Conservation (phyloP, 2,888 invertebrate species). For the Hydrotaea cyrtoneurina region DNA sequence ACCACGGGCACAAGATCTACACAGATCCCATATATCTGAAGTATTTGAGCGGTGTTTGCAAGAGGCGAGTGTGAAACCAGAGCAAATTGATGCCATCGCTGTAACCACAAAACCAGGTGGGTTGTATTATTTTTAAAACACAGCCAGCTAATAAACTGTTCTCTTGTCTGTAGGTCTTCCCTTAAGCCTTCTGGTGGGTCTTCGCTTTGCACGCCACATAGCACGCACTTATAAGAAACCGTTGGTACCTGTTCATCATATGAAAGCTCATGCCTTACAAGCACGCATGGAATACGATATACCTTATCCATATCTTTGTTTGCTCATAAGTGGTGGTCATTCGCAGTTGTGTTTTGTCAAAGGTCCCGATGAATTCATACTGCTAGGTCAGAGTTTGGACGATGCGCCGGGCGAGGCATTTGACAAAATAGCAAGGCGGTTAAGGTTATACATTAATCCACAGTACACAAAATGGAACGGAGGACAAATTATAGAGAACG, state of each 20-base stretch:
- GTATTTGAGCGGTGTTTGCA: slow-evolving; percentile 87
- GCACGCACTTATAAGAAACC: slow-evolving; percentile 87
- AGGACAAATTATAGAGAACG: slow-evolving; percentile 91
- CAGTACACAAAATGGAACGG: slow-evolving; percentile 87
- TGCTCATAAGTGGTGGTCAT: slow-evolving; percentile 97
- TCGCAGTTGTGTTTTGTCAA: slow-evolving; percentile 89
- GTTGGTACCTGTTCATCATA: slow-evolving; percentile 97
- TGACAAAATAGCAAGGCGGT: slow-evolving; percentile 94
- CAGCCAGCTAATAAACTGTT: neutral
- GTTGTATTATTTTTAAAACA: neutral
- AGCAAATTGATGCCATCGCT: slow-evolving; percentile 92
- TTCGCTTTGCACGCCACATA: slow-evolving; percentile 90
- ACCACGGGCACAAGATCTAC: slow-evolving; percentile 90
- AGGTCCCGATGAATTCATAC: slow-evolving; percentile 87
- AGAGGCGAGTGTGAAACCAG: slow-evolving; percentile 83
- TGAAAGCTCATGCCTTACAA: slow-evolving; percentile 98
- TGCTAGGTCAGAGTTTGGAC: slow-evolving; percentile 90
- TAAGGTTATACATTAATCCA: slow-evolving; percentile 90
- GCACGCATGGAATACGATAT: slow-evolving; percentile 87
- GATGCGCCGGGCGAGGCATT: slow-evolving; percentile 96
- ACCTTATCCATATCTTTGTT: slow-evolving; percentile 92
- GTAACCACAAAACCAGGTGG: slow-evolving; percentile 92
- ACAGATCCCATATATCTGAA: slow-evolving; percentile 88
- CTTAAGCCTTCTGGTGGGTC: slow-evolving; percentile 89
- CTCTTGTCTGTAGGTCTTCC: slow-evolving; percentile 69